Base-by-base conservation (phyloP, 1,140 invertebrate genomes). In the Ceratina calcarata region DNA sequence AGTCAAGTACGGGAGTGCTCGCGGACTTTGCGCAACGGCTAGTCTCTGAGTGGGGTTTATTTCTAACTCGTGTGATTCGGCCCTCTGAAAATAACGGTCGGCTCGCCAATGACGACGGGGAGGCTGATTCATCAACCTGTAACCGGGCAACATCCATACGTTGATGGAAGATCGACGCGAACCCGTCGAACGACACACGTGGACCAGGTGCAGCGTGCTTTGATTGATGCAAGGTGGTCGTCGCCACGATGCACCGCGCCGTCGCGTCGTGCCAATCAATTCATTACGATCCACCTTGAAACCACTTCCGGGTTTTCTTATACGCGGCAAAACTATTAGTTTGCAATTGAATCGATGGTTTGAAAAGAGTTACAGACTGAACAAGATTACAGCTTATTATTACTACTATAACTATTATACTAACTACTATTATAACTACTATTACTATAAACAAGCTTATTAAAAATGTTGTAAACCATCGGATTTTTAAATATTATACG, bases 31-130 rank as follows among this genome's bases (percentile, higher is more conserved):
- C 88, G 88, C 88, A 88, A 90, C 80, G 61, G 73, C 74, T 78
- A 70, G 70, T 69, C 74, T 80, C 66, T 45, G 68, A 68, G 72
- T 57, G 73, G 64, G 69, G 88, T 89, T 90, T 91, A 91, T 91
- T 90, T 91, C 84, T 82, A 86, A 82, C 82, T 76, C 76, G 74
- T 80, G 78, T 90, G 89, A 91, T 89, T 91, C 89, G 88, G 55
- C 62, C 60, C 69, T 83, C 89, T 89, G 81, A 90, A 91, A 91
- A 91, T 91, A 91, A 88, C 84, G 22, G 68, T 61, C 62, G 72
- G 37, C 58, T 82, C 73, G 76, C 82, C 70, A 84, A 84, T 82
- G 69, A 81, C 78, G 73, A 45, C 57, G 68, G 24, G 45, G 49
- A 27, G 49, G 75, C 80, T 88, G 86, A 87, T 84, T 87, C 86